Conservation (phyloP, 2,888 invertebrate species). For the Erebia palarica region DNA sequence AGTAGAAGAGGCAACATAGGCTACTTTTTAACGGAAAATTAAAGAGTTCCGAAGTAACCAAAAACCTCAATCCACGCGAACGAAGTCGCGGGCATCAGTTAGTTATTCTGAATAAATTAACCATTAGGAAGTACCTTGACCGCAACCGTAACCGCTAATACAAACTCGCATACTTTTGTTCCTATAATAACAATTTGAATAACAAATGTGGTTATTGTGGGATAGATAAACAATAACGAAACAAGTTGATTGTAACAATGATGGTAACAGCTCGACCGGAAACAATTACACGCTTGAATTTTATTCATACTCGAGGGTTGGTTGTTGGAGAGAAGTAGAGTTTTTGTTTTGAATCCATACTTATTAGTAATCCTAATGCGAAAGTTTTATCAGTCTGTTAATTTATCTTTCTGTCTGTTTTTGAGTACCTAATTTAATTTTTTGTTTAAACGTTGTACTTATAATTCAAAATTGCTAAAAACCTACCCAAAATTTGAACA, state of each 20-base stretch:
- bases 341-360: background rate
- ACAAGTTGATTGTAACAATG: background rate
- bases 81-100: too few species aligned
- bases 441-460: too few species aligned
- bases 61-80: too few species aligned
- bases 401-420: too few species aligned
- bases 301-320: background rate
- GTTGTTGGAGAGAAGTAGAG: background rate
- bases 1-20: too few species aligned
- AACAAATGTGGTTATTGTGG: background rate
- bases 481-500: too few species aligned
- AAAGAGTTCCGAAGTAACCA: too few species aligned
- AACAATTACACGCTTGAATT: background rate
- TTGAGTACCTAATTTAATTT: too few species aligned
- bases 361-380: too few species aligned
- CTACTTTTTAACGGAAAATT: too few species aligned
- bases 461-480: too few species aligned
- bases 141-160: background rate
- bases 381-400: too few species aligned
- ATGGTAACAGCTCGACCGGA: background rate
- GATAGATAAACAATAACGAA: background rate
- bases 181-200: background rate
- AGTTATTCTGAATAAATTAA: slow-evolving; percentile 9
- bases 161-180: background rate
- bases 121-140: background rate